Evolutionary conservation across 2,113 vertebrate species (phyloP), one percentile per base, ranked within the genome.

Genomic region (Copsychus sechellarum): DNA sequence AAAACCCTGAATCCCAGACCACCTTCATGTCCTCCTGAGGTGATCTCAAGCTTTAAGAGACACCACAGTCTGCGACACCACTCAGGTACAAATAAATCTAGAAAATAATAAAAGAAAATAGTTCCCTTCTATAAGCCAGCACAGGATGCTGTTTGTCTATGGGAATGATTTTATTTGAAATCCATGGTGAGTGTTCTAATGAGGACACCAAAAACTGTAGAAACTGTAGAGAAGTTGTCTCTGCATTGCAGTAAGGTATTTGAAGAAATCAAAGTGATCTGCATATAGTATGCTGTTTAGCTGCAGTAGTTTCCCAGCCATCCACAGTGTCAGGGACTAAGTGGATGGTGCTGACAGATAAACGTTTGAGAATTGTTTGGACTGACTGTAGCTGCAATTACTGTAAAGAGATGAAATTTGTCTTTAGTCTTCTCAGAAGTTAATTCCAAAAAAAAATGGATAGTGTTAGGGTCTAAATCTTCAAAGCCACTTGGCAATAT

Each of bases 221-320:
- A 74, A 81, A 65, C 29, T 77, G 67, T 80, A 48, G 51, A 81
- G 81, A 56, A 89, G 33, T 23, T 94, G 84, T 81, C 93, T 92
- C 96, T 95, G 93, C 95, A 94, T 94, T 97, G 95, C 95, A 96
- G 94, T 85, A 95, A 92, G 88, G 92, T 88, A 45, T 88, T 73
- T 67, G 92, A 90, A 88, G 88, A 77, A 86, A 93, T 65, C 74
- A 66, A 74, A 96, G 64, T 53, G 85, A 95, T 96, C 93, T 95
- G 92, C 95, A 92, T 95, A 95, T 40, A 73, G 79, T 12, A 23
- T 48, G 31, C 48, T 93, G 90, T 96, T 94, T 70, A 94, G 79
- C 94, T 96, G 92, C 95, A 67, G 94, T 83, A 83, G 71, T 93
- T 95, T 96, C 95, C 93, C 92, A 95, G 79, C 22, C 2, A 2